Base-by-base conservation (phyloP, 2,888 invertebrate species). In the Cosmopolites sordidus region DNA sequence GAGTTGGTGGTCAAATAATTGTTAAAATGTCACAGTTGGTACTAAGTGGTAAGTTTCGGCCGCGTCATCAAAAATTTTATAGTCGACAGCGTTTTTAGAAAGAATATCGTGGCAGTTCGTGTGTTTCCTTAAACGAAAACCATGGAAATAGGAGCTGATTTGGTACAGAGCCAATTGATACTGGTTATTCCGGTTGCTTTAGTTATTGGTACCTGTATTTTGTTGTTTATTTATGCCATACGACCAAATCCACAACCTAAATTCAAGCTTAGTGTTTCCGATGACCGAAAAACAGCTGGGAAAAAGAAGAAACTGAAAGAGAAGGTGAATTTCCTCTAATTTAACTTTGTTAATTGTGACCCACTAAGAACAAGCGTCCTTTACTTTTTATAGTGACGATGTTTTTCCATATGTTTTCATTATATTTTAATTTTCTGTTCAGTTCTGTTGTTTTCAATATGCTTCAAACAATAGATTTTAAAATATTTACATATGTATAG, bases 251-350 rank as follows among this genome's bases (percentile, higher is more conserved):
- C 85, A 72, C 87, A 88, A 75, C 90, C 90, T 69, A 86, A 87
- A 69, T 87, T 87, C 72, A 85, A 86, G 69, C 86, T 86, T 74
- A 76, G 86, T 58, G 79, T 83, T 38, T 73, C 79, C 62, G 84
- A 83, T 70, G 86, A 86, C 66, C 81, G 81, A 71, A 86, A 84
- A 75, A 79, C 81, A 59, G 77, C 80, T 64, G 81, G 74, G 66
- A 56, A 54, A 46, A 86, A 85, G 75, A 86, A 84, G 72, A 84
- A 84, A 79, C 78, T 76, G 64, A 84, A 84, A 74, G 86, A 86
- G 70, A 86, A 86, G 83, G 85, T 85, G 70, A 55, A 47, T 16
- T 40, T 16, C 17, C 11, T 2, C 6, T 16, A 16, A 16, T 14
- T 40, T 16, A 15, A 2, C 8, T 16, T 14, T 16, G 15, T 16